Base-by-base conservation (phyloP, 1,140 invertebrate genomes). In the Dinothrombium tinctorium region DNA sequence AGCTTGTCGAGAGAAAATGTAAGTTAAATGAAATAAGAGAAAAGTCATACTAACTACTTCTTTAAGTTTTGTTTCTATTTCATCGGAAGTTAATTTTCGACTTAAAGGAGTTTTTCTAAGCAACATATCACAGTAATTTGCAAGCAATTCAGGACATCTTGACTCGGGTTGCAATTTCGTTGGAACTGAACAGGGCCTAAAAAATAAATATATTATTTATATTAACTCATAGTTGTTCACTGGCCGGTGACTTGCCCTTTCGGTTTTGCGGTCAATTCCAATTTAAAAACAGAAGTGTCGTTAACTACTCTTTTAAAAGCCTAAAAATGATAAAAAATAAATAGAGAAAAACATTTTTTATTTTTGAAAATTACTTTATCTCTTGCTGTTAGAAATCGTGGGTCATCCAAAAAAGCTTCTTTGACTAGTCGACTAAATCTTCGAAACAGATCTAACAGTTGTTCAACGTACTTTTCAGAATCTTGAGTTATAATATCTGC, bases 101-200 rank as follows among this genome's bases (percentile, higher is more conserved):
- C 86, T 94, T 40, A 96, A 64, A 20, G 84, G 82, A 32, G 89
- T 96, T 58, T 90, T 89, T 49, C 92, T 69, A 49, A 99, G 66
- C 49, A 99, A 63, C 79, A 98, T 89, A 76, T 99, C 94, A 74
- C 92, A 98, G 68, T 95, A 99, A 61, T 96, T 98, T 28, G 94
- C 94, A 49, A 99, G 63, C 35, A 99, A 68, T 63, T 99, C 94
- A 14, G 94, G 92, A 64, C 90, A 99, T 56, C 92, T 89, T 42
- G 89, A 96, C 56, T 98, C 92, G 22, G 24, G 33, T 15, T 26
- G 37, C 15, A 46, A 41, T 17, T 41, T 46, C 11, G 11, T 26
- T 4, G n/a, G 7, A 2, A 7, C 5, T 32, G 5, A 11, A 31
- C 8, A 15, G 17, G 5, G n/a, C 11, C 42, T 43, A n/a, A 22